Evolutionary conservation across 2,797 vertebrate genomes (phyloP), one percentile per base, ranked within the genome.

Genomic region (Rhynchotus rufescens): DNA sequence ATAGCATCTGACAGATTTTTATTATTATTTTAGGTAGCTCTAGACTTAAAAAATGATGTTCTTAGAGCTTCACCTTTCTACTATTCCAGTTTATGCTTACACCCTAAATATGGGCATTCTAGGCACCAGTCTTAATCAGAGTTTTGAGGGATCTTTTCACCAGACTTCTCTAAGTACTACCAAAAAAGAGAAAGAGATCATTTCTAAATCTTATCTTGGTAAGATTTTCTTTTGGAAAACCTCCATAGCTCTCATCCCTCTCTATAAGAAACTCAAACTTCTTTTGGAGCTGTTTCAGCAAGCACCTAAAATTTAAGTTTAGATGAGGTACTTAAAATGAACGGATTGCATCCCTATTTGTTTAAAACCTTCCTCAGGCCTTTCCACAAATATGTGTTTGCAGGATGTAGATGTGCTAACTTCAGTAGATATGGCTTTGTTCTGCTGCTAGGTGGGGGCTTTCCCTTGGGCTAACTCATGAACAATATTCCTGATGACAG

Each of bases 381-480:
- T 91, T 88, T 84, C 83, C 88, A 76, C 79, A 89, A 92, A 89
- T 65, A 61, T 26, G 61, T 88, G 86, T 88, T 92, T 94, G 64
- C 17, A 7, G 52, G 52, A 19, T 56, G 52, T 90, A 94, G 90
- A 90, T 94, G 86, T 88, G 81, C 82, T 91, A 92, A 91, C 88
- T 94, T 79, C 69, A 90, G 56, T 72, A 45, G 76, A 84, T 91
- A 86, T 57, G 54, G 75, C 40, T 94, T 93, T 60, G 77, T 81
- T 56, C 67, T 93, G 77, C 65, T 91, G 9, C 75, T 89, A 83
- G 76, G 54, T 68, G 80, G 23, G 92, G 86, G 20, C 51, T 68
- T 90, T 83, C 88, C 76, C 86, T 86, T 68, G 62, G 76, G 69
- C 30, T 83, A 76, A 51, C 81, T 94, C 69, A 44, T 85, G 66